These are phyloP conservation scores for Idaea dimidiata DNA, from an alignment of 2,888 invertebrate species.

Conservation along the genomic window DNA sequence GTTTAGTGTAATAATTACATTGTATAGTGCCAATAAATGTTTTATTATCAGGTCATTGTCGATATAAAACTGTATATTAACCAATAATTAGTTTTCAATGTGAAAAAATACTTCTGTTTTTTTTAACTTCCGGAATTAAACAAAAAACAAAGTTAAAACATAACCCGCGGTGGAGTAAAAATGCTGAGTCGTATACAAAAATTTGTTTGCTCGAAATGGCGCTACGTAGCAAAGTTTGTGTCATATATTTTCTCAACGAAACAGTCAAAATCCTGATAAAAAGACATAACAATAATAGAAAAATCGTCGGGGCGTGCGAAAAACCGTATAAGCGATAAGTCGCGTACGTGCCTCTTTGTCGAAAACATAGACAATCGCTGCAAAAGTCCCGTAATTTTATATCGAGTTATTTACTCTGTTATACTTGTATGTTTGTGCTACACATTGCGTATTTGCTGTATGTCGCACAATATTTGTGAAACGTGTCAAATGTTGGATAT, in stretches of 20 bases:
- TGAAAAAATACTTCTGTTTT: too few species aligned
- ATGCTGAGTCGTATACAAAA: background rate
- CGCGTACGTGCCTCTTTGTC: constrained; percentile 58
- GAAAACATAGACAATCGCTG: constrained; percentile 58
- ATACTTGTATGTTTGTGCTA: constrained; percentile 67
- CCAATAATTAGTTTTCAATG: too few species aligned
- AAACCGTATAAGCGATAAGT: constrained; percentile 54
- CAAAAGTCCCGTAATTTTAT: constrained; percentile 68
- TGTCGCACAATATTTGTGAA: constrained; percentile 77
- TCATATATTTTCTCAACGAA: constrained; percentile 13
- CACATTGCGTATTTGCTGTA: constrained; percentile 72
- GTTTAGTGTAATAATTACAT: background rate
- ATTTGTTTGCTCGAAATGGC: background rate
- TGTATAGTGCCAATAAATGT: background rate
- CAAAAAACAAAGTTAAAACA: too few species aligned
- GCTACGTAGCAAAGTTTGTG: background rate
- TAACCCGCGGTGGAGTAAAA: background rate
- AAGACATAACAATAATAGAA: constrained; percentile 43
- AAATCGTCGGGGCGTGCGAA: constrained; percentile 38
- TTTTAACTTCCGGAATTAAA: too few species aligned
- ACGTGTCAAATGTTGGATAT: constrained; percentile 76
- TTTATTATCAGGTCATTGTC: too few species aligned
- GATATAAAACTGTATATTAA: too few species aligned
- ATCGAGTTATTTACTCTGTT: constrained; percentile 60
- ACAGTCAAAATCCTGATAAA: constrained; percentile 29